Base-by-base conservation (phyloP, 2,888 invertebrate genomes). In the Drosophila parthenogenetica region DNA sequence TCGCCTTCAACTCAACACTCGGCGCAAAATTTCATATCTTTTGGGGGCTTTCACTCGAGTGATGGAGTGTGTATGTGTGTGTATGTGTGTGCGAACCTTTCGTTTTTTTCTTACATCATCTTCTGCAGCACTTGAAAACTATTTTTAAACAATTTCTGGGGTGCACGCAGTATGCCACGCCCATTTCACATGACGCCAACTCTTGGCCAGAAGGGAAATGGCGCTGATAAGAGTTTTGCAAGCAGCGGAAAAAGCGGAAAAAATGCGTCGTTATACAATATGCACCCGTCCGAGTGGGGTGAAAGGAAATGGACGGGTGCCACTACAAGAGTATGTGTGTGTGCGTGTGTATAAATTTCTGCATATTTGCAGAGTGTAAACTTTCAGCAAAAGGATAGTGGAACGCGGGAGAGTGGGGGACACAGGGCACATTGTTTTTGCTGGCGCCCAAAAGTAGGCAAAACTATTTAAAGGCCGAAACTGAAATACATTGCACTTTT, bases 91-190 rank as follows among this genome's bases (percentile, higher is more conserved):
- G 60, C 17, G 51, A 59, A 39, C 39, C 54, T 53, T 62, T 32
- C 16, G 39, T 10, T 62, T 49, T 42, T 32, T 25, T 54, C 65
- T 72, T 69, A 53, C 68, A 73, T 78, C 78, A 71, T 75, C 77
- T 78, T 74, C 54, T 68, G 69, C 61, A 63, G 63, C 70, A 79
- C 70, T 79, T 79, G 73, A 57, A 65, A 79, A 80, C 78, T 81
- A 76, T 81, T 81, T 81, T 81, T 77, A 76, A 81, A 78, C 81
- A 80, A 81, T 81, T 81, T 81, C 73, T 72, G 79, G 79, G 72
- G 69, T 66, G 75, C 67, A 69, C 60, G 69, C 61, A 69, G 48
- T 16, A 10, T 69, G 66, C 63, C 63, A 60, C 61, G 40, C 61
- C 54, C 45, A 8, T n/a, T 25, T 53, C 68, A 40, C 63, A 59